Conservation (phyloP, 2,113 vertebrate species). For the Paratilapia polleni region DNA sequence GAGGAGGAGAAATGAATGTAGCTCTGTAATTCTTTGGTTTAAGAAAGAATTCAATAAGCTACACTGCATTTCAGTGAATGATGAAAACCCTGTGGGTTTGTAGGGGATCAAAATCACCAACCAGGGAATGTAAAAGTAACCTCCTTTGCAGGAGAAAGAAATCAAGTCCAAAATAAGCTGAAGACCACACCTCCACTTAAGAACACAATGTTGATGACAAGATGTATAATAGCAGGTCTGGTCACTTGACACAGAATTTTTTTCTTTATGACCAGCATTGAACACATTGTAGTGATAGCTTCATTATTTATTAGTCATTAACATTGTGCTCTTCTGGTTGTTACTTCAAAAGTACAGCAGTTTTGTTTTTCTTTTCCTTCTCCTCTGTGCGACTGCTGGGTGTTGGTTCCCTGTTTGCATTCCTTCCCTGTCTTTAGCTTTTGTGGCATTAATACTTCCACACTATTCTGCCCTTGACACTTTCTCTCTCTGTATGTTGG, state of each 20-base stretch:
- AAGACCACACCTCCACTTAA: not conserved
- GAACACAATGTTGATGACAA: not conserved
- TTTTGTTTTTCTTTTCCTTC: not conserved
- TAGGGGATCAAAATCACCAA: not conserved
- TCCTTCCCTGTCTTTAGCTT: slow-evolving; percentile 17
- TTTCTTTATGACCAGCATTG: not conserved
- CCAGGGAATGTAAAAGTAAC: not conserved
- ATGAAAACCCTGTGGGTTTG: not conserved
- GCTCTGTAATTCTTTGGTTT: not conserved
- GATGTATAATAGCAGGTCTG: not conserved
- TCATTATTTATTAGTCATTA: not conserved
- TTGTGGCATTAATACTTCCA: slow-evolving; percentile 38
- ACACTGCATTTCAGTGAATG: not conserved
- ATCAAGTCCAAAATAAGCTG: not conserved
- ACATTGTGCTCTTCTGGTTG: not conserved
- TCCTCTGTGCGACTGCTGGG: not conserved
- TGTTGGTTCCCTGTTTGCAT: not conserved
- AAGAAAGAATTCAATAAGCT: not conserved
- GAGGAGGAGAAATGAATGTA: not conserved
- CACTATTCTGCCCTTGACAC: slow-evolving; percentile 54
- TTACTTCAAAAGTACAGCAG: not conserved
- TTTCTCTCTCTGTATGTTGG: slow-evolving; percentile 1
- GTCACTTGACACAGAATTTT: not conserved
- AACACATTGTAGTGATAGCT: not conserved
- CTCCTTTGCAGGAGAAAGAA: not conserved